These are phyloP conservation scores for Ranitomeya variabilis DNA, from an alignment of 2,113 vertebrate genomes.

Conservation along the genomic window DNA sequence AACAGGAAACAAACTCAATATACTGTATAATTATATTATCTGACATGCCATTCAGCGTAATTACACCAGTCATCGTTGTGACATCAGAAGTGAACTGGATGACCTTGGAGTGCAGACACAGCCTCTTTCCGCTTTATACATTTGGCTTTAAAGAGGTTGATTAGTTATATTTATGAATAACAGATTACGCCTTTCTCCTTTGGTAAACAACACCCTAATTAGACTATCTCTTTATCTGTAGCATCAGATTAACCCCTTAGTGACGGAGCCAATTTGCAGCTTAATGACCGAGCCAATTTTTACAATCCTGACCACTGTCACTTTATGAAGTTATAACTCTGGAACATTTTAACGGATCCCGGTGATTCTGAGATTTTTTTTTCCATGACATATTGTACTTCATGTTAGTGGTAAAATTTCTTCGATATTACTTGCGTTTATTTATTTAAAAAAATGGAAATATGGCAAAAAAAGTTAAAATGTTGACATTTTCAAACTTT, in stretches of 20 bases:
- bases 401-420: too few relatives aligned
- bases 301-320: too few relatives aligned
- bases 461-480: too few relatives aligned
- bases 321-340: too few relatives aligned
- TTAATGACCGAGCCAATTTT: too few relatives aligned
- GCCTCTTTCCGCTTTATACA: not conserved
- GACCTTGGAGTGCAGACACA: not conserved
- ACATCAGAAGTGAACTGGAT: constrained; percentile 4
- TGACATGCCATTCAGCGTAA: not conserved
- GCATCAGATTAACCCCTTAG: not conserved
- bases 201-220: not conserved
- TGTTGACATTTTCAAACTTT: too few relatives aligned
- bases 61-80: not conserved
- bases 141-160: not conserved
- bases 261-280: too few relatives aligned
- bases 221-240: not conserved
- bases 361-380: too few relatives aligned
- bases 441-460: too few relatives aligned
- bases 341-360: too few relatives aligned
- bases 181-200: not conserved
- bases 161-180: not conserved
- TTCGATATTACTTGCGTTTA: too few relatives aligned
- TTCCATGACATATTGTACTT: too few relatives aligned
- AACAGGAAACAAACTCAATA: not conserved
- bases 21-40: not conserved